Evolutionary conservation across 1,140 invertebrate genomes (phyloP).

Genomic region (Tribolium castaneum): DNA sequence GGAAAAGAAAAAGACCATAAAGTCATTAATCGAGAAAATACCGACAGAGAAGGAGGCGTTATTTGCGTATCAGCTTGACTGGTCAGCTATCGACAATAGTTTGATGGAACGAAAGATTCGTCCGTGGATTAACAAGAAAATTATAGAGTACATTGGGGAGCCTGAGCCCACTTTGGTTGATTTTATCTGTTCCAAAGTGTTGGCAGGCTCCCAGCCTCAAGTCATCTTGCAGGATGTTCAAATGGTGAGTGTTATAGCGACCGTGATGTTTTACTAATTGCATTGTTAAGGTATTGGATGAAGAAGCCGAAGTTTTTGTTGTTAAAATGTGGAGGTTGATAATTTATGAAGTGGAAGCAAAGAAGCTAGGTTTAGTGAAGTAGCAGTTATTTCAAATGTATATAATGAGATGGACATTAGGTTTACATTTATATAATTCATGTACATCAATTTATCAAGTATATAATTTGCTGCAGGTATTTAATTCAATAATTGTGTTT

Average conservation of each 20-base stretch:
- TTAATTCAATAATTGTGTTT: not conserved
- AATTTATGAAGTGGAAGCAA: slow-evolving; percentile 99
- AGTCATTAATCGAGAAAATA: slow-evolving; percentile 97
- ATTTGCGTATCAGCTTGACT: slow-evolving; percentile 94
- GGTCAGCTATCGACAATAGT: slow-evolving; percentile 76
- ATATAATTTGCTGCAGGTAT: not conserved
- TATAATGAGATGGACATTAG: slow-evolving; percentile 5
- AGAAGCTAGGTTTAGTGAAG: slow-evolving; percentile 88
- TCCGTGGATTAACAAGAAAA: slow-evolving; percentile 99
- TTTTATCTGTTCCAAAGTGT: slow-evolving; percentile 98
- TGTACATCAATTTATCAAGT: not conserved
- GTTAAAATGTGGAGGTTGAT: slow-evolving; percentile 99
- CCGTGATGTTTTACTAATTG: slow-evolving; percentile 27
- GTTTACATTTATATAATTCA: not conserved
- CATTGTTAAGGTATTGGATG: slow-evolving; percentile 88
- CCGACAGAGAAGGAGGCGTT: slow-evolving; percentile 96
- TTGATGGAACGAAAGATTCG: slow-evolving; percentile 97
- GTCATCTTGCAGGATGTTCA: slow-evolving; percentile 97
- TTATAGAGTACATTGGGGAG: slow-evolving; percentile 99
- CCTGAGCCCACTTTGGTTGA: slow-evolving; percentile 98
- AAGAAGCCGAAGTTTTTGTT: slow-evolving; percentile 99
- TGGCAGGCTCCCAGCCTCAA: slow-evolving; percentile 91
- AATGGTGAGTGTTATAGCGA: slow-evolving; percentile 79
- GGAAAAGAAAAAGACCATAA: slow-evolving; percentile 96
- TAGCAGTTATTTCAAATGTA: slow-evolving; percentile 61